Conservation (phyloP, 1,140 invertebrate species). For the Anoplophora glabripennis region DNA sequence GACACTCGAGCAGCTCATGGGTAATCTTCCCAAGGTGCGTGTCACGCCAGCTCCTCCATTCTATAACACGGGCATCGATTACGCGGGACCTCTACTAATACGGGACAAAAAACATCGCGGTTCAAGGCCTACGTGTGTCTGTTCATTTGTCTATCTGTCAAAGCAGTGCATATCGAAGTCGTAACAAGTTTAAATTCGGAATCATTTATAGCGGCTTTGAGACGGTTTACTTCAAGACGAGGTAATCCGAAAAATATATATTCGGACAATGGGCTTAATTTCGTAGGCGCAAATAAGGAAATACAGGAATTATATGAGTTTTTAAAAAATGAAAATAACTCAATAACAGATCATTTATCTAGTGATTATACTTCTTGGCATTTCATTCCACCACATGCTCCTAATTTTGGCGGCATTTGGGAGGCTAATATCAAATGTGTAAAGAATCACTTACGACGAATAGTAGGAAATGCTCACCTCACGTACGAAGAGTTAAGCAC, state of each 20-base stretch:
- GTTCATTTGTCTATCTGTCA: constrained; percentile 26
- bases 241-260: constrained; percentile 39
- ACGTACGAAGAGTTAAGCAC: constrained; percentile 27
- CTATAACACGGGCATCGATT: no score
- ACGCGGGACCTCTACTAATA: no score
- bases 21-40: no score
- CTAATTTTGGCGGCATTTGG: constrained; percentile 27
- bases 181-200: constrained; percentile 41
- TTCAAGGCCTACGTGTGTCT: no score
- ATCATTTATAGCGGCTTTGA: constrained; percentile 43
- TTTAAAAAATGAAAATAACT: neutral
- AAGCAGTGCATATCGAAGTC: constrained; percentile 50
- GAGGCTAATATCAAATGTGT: constrained; percentile 9
- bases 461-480: constrained; percentile 5
- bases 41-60: no score
- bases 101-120: no score
- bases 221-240: constrained; percentile 44
- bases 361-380: constrained; percentile 31
- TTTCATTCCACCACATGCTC: constrained; percentile 37
- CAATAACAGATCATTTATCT: constrained; percentile 2
- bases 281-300: constrained; percentile 35
- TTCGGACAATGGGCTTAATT: constrained; percentile 48
- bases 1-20: no score
- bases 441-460: constrained; percentile 20
- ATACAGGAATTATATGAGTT: constrained; percentile 5